phyloP scores from a whole-genome alignment of 1,140 invertebrate species.

The Probaryconus sp. region DNA sequence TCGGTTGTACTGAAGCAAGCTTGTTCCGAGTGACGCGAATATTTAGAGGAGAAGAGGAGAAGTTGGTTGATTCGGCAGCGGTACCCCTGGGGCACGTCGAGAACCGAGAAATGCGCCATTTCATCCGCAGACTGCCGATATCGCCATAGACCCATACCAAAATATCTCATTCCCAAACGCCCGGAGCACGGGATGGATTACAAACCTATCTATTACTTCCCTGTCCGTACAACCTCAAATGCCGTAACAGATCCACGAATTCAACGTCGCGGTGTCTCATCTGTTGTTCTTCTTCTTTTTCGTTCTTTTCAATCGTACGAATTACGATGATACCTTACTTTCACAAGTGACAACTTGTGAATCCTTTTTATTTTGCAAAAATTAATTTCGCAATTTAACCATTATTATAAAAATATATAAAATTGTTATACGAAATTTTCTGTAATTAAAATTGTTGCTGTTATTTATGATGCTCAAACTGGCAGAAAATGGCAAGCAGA shows the following conservation, averaged over 20 bases:
- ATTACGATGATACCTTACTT: conserved; percentile 24
- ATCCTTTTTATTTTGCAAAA: no score
- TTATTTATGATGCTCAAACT: no score
- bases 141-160: conserved; percentile 73
- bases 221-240: conserved; percentile 68
- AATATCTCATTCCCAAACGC: conserved; percentile 79
- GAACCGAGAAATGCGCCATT: conserved; percentile 76
- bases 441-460: no score
- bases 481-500: no score
- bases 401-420: no score
- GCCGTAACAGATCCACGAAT: conserved; percentile 63
- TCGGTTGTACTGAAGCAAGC: conserved; percentile 48
- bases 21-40: conserved; percentile 53
- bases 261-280: conserved; percentile 62
- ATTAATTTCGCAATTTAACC: no score
- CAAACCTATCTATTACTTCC: conserved; percentile 79
- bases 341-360: no score
- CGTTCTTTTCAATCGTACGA: conserved; percentile 20
- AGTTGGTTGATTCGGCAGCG: conserved; percentile 68
- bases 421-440: no score
- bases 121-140: conserved; percentile 78
- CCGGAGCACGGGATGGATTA: conserved; percentile 77
- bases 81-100: conserved; percentile 73
- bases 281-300: conserved; percentile 40
- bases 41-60: conserved; percentile 42